These are phyloP conservation scores for Muscidifurax raptorellus DNA, from an alignment of 1,140 invertebrate genomes.

Conservation along the genomic window DNA sequence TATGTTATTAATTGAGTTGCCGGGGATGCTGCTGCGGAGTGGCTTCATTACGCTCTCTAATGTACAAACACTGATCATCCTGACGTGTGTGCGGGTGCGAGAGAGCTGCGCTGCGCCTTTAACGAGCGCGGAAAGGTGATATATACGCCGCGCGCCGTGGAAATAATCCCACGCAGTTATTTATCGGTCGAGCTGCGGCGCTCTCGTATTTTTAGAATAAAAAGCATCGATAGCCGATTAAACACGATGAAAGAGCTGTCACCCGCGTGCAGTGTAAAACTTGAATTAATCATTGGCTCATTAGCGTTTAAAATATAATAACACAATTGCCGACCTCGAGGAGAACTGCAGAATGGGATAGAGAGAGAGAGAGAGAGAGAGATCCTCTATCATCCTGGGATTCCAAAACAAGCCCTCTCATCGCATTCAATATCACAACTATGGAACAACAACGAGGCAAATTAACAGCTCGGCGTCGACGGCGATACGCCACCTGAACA, in stretches of 20 bases:
- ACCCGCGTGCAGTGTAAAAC: no score
- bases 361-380: not conserved
- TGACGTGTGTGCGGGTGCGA: no score
- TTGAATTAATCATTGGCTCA: not conserved
- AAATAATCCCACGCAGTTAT: not conserved
- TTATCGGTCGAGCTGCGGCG: not conserved
- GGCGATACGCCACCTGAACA: not conserved
- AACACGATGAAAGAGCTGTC: not conserved
- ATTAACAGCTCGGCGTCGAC: not conserved
- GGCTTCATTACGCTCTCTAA: no score
- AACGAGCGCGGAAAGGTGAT: not conserved
- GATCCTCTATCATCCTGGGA: not conserved
- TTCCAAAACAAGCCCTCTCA: not conserved
- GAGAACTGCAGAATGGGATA: no score
- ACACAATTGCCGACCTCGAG: no score
- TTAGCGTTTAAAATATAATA: not conserved
- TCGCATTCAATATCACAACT: not conserved
- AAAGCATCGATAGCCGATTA: not conserved
- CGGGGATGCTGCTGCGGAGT: not conserved
- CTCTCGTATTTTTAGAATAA: not conserved
- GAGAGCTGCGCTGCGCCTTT: not conserved
- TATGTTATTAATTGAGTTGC: slow-evolving; percentile 18
- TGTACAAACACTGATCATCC: no score
- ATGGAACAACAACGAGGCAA: not conserved
- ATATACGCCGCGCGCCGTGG: not conserved